These are phyloP conservation scores for Torymus texanus DNA, from an alignment of 2,888 invertebrate species.

Conservation along the genomic window DNA sequence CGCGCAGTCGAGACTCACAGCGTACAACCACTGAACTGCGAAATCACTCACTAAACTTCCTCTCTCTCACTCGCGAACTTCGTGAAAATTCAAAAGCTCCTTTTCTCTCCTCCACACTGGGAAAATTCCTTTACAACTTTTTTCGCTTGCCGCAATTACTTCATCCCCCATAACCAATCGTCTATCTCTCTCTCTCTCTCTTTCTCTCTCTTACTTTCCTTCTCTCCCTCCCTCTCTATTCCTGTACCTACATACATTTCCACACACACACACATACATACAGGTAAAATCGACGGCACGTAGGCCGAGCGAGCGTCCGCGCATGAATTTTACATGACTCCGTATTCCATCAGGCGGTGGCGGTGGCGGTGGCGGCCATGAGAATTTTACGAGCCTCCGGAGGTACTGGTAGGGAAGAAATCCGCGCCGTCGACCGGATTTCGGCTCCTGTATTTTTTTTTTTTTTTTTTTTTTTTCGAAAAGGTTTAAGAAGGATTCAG, in stretches of 20 bases:
- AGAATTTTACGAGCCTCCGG: constrained; percentile 35
- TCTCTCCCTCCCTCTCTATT: not conserved
- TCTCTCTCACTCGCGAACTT: too few relatives aligned
- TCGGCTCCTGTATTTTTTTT: not conserved
- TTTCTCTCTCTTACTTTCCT: not conserved
- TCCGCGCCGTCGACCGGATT: not conserved
- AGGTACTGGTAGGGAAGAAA: constrained; percentile 33
- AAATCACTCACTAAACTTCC: too few relatives aligned
- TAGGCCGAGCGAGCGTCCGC: not conserved
- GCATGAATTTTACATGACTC: constrained; percentile 50
- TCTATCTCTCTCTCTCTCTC: too few relatives aligned
- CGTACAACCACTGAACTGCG: too few relatives aligned
- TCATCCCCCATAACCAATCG: too few relatives aligned
- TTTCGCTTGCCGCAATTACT: too few relatives aligned
- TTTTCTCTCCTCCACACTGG: not conserved
- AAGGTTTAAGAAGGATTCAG: too few relatives aligned
- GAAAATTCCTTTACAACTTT: not conserved
- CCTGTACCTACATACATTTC: too few relatives aligned
- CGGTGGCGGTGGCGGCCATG: not conserved
- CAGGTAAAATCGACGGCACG: constrained; percentile 20
- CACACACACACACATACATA: too few relatives aligned
- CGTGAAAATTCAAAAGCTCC: too few relatives aligned
- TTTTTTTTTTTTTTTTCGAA: constrained; percentile 2
- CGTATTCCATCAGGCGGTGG: constrained; percentile 19
- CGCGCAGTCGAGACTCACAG: too few relatives aligned